Conservation (phyloP, 2,113 vertebrate genomes). For the Siniperca chuatsi region DNA sequence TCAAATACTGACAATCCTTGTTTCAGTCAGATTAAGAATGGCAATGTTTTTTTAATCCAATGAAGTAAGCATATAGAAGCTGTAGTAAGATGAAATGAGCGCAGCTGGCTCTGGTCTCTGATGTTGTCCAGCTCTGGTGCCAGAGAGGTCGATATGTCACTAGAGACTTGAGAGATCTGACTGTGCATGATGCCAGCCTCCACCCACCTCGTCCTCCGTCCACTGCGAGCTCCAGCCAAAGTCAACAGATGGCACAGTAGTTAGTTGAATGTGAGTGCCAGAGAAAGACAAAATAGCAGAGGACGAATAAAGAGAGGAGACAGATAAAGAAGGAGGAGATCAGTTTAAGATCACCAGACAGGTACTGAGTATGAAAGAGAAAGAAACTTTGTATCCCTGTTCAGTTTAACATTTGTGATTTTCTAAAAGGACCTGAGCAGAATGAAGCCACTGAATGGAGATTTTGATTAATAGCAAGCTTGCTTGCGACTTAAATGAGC, state of each 20-base stretch:
- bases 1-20: not conserved
- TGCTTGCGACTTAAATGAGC: not conserved
- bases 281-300: constrained; percentile 10
- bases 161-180: not conserved
- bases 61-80: not conserved
- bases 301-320: not conserved
- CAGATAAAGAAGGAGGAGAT: not conserved
- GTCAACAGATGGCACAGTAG: constrained; percentile 68
- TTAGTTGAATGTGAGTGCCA: constrained; percentile 17
- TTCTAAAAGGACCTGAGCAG: not conserved
- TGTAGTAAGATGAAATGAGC: not conserved
- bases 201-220: not conserved
- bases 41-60: not conserved
- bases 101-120: constrained; percentile 6
- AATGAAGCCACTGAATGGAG: not conserved
- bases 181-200: constrained; percentile 12
- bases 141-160: constrained; percentile 24
- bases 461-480: not conserved
- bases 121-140: not conserved
- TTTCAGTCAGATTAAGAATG: not conserved
- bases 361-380: not conserved
- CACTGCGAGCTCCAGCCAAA: constrained; percentile 30
- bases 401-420: not conserved
- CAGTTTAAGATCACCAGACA: not conserved
- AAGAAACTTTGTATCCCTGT: not conserved